phyloP scores from a whole-genome alignment of 2,797 vertebrate genomes.

The Peromyscus eremicus region DNA sequence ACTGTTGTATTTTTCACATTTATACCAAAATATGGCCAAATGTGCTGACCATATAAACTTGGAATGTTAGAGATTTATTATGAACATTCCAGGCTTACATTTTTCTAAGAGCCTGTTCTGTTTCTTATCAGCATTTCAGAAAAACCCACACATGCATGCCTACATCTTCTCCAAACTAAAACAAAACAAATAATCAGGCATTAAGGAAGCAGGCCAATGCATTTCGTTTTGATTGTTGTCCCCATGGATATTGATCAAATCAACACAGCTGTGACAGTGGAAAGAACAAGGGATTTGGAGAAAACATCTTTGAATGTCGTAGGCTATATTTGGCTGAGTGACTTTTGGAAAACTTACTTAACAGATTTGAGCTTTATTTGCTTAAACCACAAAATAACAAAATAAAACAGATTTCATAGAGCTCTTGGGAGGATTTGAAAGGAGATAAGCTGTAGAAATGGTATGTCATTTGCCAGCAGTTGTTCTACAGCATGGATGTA shows the following conservation, averaged over 20 bases:
- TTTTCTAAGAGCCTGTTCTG: conserved; percentile 25
- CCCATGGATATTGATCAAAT: conserved; percentile 23
- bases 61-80: conserved; percentile 65
- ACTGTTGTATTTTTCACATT: conserved; percentile 44
- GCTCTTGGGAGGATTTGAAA: background rate
- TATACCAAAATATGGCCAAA: conserved; percentile 38
- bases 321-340: conserved; percentile 2
- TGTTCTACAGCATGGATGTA: conserved; percentile 8
- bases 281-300: conserved; percentile 8
- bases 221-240: conserved; percentile 38
- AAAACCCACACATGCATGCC: conserved; percentile 28
- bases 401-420: conserved; percentile 22
- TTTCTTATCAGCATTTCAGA: conserved; percentile 53
- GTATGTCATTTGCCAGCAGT: background rate
- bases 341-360: conserved; percentile 18
- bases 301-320: conserved; percentile 30
- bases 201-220: background rate
- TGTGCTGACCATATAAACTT: background rate
- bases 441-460: conserved; percentile 16
- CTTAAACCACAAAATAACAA: background rate
- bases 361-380: conserved; percentile 47
- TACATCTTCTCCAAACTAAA: conserved; percentile 39
- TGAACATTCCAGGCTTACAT: background rate
- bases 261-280: background rate
- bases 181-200: conserved; percentile 42